phyloP scores from a whole-genome alignment of 2,888 invertebrate species.

The Nomada flava region DNA sequence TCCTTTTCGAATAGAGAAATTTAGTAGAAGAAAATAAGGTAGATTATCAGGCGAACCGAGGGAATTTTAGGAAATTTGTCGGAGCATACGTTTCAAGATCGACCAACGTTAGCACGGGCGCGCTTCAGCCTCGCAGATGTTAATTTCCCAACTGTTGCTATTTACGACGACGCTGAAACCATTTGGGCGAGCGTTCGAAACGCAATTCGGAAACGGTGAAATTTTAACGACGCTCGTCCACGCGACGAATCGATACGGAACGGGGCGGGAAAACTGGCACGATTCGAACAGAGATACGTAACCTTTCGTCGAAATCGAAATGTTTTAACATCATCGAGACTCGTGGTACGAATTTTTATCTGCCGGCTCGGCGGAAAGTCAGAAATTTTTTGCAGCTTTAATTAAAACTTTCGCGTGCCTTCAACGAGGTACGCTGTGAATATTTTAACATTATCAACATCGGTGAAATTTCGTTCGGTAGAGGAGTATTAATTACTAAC shows the following conservation, averaged over 20 bases:
- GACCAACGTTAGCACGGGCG: conserved; percentile 4
- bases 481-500: no score
- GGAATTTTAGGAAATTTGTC: conserved; percentile 29
- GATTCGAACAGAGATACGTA: not conserved
- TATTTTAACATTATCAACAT: not conserved
- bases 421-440: not conserved
- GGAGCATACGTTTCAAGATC: conserved; percentile 39
- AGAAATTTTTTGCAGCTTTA: not conserved
- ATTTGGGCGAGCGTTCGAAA: conserved; percentile 37
- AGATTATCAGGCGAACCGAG: not conserved
- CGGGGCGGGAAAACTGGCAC: conserved; percentile 13
- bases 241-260: conserved; percentile 37
- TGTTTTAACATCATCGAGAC: conserved; percentile 22
- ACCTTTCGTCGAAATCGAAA: conserved; percentile 14
- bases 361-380: no score
- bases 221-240: conserved; percentile 44
- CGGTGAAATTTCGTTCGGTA: not conserved
- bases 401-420: not conserved
- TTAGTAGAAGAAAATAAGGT: no score
- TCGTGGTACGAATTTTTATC: not conserved
- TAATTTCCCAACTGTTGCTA: conserved; percentile 67
- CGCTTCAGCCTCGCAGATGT: conserved; percentile 54
- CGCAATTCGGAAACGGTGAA: conserved; percentile 45
- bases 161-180: conserved; percentile 62
- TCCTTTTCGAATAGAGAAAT: no score